These are phyloP conservation scores for Dreissena rostriformis DNA, from an alignment of 1,140 invertebrate genomes.

Conservation along the genomic window DNA sequence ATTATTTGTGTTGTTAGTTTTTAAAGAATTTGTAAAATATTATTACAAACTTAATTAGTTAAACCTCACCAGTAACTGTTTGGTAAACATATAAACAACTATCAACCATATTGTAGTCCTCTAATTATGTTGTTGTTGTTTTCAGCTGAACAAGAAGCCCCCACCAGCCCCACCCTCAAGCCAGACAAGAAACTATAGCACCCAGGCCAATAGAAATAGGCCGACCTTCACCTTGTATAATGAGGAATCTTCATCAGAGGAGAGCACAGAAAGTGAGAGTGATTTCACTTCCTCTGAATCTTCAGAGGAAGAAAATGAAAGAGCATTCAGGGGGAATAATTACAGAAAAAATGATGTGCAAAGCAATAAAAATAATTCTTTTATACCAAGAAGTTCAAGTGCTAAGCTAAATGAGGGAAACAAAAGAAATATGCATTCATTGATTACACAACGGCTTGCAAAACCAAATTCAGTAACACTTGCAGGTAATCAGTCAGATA, in stretches of 20 bases:
- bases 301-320: constrained; percentile 51
- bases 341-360: constrained; percentile 13
- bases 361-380: constrained; percentile 30
- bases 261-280: constrained; percentile 52
- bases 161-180: constrained; percentile 27
- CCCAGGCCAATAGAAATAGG: not conserved
- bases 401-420: constrained; percentile 25
- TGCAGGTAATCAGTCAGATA: constrained; percentile 36
- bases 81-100: no score
- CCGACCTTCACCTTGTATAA: constrained; percentile 26
- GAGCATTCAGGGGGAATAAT: constrained; percentile 25
- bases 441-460: constrained; percentile 20
- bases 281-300: constrained; percentile 54
- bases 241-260: constrained; percentile 43
- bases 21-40: no score
- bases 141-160: constrained; percentile 50
- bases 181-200: constrained; percentile 24
- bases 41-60: no score
- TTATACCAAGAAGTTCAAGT: constrained; percentile 26
- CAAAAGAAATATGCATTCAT: constrained; percentile 19
- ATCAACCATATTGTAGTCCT: no score
- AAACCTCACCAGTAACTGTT: no score
- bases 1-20: no score
- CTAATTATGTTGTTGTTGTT: constrained; percentile 1
- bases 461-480: constrained; percentile 9